These are phyloP conservation scores for Triplophysa dalaica DNA, from an alignment of 2,113 vertebrate genomes.

Conservation along the genomic window DNA sequence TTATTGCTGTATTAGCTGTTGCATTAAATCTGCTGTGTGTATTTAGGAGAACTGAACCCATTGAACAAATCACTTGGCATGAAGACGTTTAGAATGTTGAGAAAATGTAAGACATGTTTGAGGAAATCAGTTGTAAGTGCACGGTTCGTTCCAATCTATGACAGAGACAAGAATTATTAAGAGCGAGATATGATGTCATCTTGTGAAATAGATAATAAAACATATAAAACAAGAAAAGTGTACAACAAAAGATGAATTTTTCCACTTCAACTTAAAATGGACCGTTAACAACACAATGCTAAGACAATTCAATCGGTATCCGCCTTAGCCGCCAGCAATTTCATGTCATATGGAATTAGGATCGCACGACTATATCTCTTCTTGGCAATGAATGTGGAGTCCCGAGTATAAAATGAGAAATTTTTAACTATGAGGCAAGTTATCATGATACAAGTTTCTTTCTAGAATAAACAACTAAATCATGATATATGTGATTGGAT, in stretches of 20 bases:
- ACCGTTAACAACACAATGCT: not conserved
- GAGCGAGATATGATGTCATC: constrained; percentile 11
- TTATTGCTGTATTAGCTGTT: not conserved
- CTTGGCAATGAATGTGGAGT: constrained; percentile 56
- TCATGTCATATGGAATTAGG: constrained; percentile 57
- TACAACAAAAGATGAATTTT: too few species aligned
- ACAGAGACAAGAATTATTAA: constrained; percentile 4
- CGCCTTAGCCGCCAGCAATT: constrained; percentile 12
- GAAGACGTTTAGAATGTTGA: not conserved
- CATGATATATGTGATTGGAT: constrained; percentile 55
- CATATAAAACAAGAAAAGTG: constrained; percentile 10
- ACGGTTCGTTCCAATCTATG: not conserved
- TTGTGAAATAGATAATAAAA: constrained; percentile 14
- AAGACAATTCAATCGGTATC: constrained; percentile 27
- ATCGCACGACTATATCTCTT: constrained; percentile 49
- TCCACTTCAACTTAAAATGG: too few species aligned
- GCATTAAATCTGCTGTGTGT: not conserved
- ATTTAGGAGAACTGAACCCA: not conserved
- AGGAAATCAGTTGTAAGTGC: constrained; percentile 3
- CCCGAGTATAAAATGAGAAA: constrained; percentile 56
- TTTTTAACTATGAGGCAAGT: constrained; percentile 54
- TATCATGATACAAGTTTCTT: constrained; percentile 65
- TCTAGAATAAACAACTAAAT: constrained; percentile 61
- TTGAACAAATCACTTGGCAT: constrained; percentile 32
- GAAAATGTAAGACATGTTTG: constrained; percentile 38